These are phyloP conservation scores for Atherinosoma microstoma DNA, from an alignment of 2,797 vertebrate species.

Conservation along the genomic window DNA sequence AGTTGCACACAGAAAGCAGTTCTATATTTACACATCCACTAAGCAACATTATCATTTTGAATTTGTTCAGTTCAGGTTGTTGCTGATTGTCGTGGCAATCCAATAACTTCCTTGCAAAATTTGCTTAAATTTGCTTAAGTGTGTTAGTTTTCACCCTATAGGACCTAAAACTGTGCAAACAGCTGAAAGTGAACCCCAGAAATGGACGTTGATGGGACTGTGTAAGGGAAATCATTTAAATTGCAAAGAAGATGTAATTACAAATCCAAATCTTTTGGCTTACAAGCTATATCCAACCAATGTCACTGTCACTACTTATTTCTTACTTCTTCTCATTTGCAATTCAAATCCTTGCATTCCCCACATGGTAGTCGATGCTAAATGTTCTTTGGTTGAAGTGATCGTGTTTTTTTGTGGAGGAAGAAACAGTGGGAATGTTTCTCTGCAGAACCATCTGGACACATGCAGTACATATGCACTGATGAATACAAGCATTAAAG, in stretches of 20 bases:
- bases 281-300: slow-evolving; percentile 37
- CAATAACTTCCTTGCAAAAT: neutral
- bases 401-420: slow-evolving; percentile 21
- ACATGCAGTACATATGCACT: slow-evolving; percentile 10
- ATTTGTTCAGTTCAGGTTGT: neutral
- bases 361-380: slow-evolving; percentile 31
- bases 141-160: neutral
- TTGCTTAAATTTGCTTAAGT: too few relatives aligned
- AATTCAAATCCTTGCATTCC: slow-evolving; percentile 52
- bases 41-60: neutral
- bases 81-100: neutral
- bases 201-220: slow-evolving; percentile 30
- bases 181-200: slow-evolving; percentile 15
- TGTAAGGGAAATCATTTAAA: slow-evolving; percentile 42
- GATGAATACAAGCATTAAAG: slow-evolving; percentile 32
- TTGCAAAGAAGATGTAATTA: slow-evolving; percentile 63
- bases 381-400: slow-evolving; percentile 34
- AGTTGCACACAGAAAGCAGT: too few relatives aligned
- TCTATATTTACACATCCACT: neutral
- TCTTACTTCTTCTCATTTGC: slow-evolving; percentile 51
- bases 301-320: slow-evolving; percentile 55
- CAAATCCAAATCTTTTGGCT: slow-evolving; percentile 61
- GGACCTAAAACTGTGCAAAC: slow-evolving; percentile 24
- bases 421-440: slow-evolving; percentile 3
- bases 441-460: slow-evolving; percentile 43